These are phyloP conservation scores for Protonemura montana DNA, from an alignment of 2,888 invertebrate species.

Conservation along the genomic window DNA sequence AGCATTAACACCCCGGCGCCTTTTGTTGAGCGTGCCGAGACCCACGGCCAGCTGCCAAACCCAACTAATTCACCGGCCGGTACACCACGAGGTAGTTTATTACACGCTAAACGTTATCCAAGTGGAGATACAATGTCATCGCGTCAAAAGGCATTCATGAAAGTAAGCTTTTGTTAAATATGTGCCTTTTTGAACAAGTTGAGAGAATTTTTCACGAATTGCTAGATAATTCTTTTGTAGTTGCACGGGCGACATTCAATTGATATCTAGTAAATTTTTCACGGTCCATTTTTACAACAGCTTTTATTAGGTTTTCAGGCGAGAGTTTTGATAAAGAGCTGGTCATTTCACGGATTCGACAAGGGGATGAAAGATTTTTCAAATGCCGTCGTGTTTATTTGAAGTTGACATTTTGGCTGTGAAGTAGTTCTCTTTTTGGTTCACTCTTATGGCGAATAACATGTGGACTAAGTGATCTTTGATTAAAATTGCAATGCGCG, in stretches of 20 bases:
- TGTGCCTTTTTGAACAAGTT: not conserved
- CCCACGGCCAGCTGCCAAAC: not conserved
- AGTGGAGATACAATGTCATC: not conserved
- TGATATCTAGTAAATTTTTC: not conserved
- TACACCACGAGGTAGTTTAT: not conserved
- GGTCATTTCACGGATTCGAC: not conserved
- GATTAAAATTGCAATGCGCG: no score
- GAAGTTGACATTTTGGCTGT: no score
- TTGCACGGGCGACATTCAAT: not conserved
- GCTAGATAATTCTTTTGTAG: not conserved
- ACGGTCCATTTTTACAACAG: not conserved
- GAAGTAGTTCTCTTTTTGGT: no score
- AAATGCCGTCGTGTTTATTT: no score
- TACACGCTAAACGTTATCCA: not conserved
- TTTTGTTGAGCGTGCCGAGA: not conserved
- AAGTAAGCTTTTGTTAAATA: not conserved
- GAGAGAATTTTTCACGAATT: not conserved
- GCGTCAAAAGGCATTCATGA: not conserved
- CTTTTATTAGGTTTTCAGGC: not conserved
- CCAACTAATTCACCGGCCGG: not conserved
- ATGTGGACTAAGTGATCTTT: no score
- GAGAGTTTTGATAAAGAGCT: not conserved
- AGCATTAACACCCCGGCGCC: slow-evolving; percentile 16
- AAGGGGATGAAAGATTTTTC: no score
- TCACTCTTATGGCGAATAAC: no score